Conservation (phyloP, 2,113 vertebrate genomes). For the Mus musculus region DNA sequence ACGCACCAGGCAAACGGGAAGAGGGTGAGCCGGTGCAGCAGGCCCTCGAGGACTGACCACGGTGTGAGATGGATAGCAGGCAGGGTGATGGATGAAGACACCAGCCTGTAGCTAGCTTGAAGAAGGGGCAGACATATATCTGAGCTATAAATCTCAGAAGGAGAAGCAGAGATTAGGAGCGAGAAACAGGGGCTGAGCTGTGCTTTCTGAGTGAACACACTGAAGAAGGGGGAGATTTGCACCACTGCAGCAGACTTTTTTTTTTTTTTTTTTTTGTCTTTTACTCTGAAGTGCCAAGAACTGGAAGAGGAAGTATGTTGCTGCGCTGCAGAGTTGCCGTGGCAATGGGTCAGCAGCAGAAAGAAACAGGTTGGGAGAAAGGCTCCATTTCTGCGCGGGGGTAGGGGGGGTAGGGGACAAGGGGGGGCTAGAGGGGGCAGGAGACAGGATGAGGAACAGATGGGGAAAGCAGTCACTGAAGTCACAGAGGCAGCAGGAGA, state of each 20-base stretch:
- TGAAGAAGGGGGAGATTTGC: background rate
- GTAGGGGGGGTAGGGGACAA: background rate
- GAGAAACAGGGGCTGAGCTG: background rate
- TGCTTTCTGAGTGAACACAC: background rate
- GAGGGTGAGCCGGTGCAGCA: fast-evolving
- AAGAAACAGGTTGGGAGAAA: background rate
- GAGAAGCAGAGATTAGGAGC: background rate
- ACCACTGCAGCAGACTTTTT: background rate
- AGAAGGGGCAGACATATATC: background rate
- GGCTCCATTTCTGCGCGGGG: background rate
- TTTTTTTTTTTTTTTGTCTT: background rate
- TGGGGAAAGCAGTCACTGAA: background rate
- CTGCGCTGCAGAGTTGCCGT: background rate
- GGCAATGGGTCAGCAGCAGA: background rate
- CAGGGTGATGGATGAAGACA: background rate
- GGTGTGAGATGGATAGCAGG: background rate
- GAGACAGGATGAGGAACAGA: background rate
- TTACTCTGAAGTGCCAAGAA: background rate
- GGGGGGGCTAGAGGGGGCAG: background rate
- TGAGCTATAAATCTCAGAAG: slow-evolving; percentile 1
- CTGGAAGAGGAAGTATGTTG: background rate
- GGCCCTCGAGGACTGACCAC: fast-evolving
- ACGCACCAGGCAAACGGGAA: no score
- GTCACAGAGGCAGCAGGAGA: background rate
- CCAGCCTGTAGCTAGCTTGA: background rate